Evolutionary conservation across 2,113 vertebrate genomes (phyloP), one percentile per base, ranked within the genome.

Genomic region (Pygoscelis adeliae): DNA sequence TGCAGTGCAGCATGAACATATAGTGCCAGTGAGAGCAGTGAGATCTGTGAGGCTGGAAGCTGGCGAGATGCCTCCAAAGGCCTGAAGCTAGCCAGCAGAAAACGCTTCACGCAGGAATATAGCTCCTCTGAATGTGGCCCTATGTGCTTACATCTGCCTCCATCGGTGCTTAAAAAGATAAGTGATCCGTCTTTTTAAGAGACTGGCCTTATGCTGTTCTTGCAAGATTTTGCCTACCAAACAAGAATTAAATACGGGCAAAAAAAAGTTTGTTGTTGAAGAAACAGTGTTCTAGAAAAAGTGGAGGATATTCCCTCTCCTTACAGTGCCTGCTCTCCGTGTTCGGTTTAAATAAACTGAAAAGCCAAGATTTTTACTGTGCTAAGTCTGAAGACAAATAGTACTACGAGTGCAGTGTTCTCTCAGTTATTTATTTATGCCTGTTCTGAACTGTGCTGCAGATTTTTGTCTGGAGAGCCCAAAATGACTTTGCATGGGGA

Each of bases 101-200:
- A 70, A 42, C 0, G 0, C 22, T 58, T 58, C 20, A 4, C 0
- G 1, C 0, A 12, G 53, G 40, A 56, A 13, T 23, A 10, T 0
- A 4, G 5, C 4, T 10, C 49, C 27, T 73, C 40, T 40, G 46
- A 38, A 15, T 5, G 22, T 10, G 36, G 6, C 22, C 36, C 14
- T 8, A 0, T 11, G 34, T 67, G 15, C 65, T 89, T 52, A 4
- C 3, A 3, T 26, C 27, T 72, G 22, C 27, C 30, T 7, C 42
- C 10, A 11, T 19, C 1, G 0, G 23, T 13, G 55, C 72, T 67
- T 26, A 9, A 63, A 46, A 73, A 34, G 19, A 12, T 29, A 69
- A 50, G 18, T 23, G 30, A 61, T 46, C 20, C 8, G 3, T 52
- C 11, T 65, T 78, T 63, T 76, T 66, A 62, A 49, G 36, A 88